Evolutionary conservation across 2,797 vertebrate genomes (phyloP), one percentile per base, ranked within the genome.

Genomic region (Aeoliscus strigatus): DNA sequence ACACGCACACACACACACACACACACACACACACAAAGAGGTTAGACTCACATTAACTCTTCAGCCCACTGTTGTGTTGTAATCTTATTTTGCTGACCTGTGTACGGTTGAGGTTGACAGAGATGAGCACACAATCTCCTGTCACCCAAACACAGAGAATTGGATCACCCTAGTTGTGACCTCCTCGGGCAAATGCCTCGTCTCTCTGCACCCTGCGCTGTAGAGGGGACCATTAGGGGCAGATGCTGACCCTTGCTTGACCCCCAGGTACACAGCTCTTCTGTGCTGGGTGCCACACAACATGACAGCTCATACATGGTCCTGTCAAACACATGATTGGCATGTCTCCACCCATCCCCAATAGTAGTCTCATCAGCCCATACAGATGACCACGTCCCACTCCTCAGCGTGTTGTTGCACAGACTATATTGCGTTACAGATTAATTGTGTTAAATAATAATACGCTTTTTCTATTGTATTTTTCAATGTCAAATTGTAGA

Each of bases 251-350:
- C 83, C 73, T 48, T 9, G 31, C 49, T 49, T 61, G 74, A 70
- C 70, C 73, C 52, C 57, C 28, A 2, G 63, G 70, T 68, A 46
- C 12, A 8, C 15, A 43, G 51, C 51, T 60, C 50, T 50, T 60
- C 65, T 55, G 53, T 63, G 21, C 65, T 9, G 21, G 66, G 73
- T 73, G 77, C 67, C 15, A 47, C 66, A 69, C 75, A 73, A 85
- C 82, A 81, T 75, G 80, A 86, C 85, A 87, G 87, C 88, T 88
- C 87, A 86, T 90, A 89, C 83, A 84, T 88, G 86, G 75, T 84
- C 80, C 85, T 89, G 85, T 90, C 90, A 93, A 77, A 90, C 78
- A 72, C 84, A 80, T 81, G 86, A 86, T 80, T 87, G 87, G 91
- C 91, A 91, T 70, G 63, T 77, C 74, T 66, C 84, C 84, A 70